phyloP scores from a whole-genome alignment of 2,113 vertebrate species.

The Chloropsis cyanopogon region DNA sequence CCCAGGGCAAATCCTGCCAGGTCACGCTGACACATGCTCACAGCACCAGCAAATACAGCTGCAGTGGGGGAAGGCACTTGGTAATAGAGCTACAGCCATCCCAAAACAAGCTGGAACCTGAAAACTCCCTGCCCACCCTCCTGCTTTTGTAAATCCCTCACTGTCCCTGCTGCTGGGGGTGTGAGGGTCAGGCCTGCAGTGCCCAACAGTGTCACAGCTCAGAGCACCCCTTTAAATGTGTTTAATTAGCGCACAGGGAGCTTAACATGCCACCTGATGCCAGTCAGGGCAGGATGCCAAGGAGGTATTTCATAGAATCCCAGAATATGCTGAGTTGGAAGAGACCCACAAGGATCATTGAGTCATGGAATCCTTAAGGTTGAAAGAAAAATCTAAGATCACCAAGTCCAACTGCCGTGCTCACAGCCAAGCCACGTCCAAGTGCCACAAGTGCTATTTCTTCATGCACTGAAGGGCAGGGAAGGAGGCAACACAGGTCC shows the following conservation, averaged over 20 bases:
- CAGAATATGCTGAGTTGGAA: neutral
- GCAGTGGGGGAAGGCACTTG: neutral
- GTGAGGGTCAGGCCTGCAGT: neutral
- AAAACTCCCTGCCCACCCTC: neutral
- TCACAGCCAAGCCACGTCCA: neutral
- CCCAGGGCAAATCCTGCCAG: neutral
- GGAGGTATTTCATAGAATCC: neutral
- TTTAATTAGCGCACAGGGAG: accelerated
- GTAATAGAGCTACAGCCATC: neutral
- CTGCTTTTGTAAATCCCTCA: neutral
- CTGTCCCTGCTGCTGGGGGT: neutral
- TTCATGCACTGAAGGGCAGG: neutral
- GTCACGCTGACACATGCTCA: neutral
- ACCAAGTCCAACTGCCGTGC: neutral
- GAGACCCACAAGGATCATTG: neutral
- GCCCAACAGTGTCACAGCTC: neutral
- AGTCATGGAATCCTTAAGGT: neutral
- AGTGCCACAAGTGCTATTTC: neutral
- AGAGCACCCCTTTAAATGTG: neutral
- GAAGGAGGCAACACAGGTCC: neutral
- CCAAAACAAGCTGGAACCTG: neutral
- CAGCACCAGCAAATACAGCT: neutral
- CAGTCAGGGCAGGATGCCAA: neutral
- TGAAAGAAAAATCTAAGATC: neutral
- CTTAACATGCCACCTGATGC: neutral